phyloP scores from a whole-genome alignment of 2,113 vertebrate species.

The Poeciliopsis prolifica region DNA sequence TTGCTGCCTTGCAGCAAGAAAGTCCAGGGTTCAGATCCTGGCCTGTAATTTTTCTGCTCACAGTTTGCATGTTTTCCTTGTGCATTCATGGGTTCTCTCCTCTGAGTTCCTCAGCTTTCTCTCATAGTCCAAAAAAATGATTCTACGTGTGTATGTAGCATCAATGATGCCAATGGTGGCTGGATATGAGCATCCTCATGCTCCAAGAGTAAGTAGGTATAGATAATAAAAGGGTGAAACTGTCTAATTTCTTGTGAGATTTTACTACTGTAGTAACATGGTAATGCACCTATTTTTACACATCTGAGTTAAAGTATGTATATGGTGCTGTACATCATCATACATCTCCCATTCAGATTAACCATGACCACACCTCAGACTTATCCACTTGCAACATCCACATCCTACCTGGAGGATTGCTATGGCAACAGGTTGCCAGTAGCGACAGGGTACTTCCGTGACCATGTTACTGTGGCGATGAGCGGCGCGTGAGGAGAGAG shows the following conservation, averaged over 20 bases:
- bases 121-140: no score
- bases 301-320: not conserved
- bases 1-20: no score
- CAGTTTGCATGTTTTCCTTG: no score
- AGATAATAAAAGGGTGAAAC: no score
- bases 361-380: conserved; percentile 56
- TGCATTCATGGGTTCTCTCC: no score
- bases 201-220: no score
- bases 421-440: conserved; percentile 86
- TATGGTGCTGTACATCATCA: not conserved
- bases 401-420: conserved; percentile 76
- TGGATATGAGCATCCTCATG: no score
- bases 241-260: not conserved
- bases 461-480: conserved; percentile 61
- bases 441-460: conserved; percentile 77
- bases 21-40: no score
- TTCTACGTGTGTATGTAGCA: no score
- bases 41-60: no score
- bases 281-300: not conserved
- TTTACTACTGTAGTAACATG: not conserved
- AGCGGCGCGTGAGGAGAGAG: conserved; percentile 55
- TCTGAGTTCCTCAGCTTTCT: no score
- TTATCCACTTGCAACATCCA: conserved; percentile 20
- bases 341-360: not conserved
- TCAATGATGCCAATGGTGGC: no score